phyloP scores from a whole-genome alignment of 2,888 invertebrate species.

The Rhorus exstirpatorius region DNA sequence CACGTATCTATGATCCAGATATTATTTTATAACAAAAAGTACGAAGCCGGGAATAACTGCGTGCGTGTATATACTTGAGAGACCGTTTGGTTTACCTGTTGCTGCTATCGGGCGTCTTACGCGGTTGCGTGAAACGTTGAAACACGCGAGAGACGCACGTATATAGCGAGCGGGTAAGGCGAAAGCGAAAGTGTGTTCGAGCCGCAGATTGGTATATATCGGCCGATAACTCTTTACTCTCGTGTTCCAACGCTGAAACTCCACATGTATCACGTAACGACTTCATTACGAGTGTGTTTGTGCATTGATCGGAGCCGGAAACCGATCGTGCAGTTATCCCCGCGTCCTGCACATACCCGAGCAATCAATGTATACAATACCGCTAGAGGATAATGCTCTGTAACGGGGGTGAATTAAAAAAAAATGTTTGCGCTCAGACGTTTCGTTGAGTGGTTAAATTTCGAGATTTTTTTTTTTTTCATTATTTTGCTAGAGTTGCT shows the following conservation, averaged over 20 bases:
- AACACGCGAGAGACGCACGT: slow-evolving; percentile 46
- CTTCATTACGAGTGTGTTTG: slow-evolving; percentile 9
- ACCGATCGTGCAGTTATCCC: too few relatives aligned
- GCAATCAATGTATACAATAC: too few relatives aligned
- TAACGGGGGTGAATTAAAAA: neutral
- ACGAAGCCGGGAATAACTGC: slow-evolving; percentile 9
- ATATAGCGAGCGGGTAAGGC: slow-evolving; percentile 65
- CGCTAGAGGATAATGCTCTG: too few relatives aligned
- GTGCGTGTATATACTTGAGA: slow-evolving; percentile 24
- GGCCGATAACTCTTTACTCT: slow-evolving; percentile 23
- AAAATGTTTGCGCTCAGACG: neutral
- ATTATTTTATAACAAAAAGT: slow-evolving; percentile 5
- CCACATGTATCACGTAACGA: slow-evolving; percentile 46
- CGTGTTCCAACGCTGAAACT: slow-evolving; percentile 27
- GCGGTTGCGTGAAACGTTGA: slow-evolving; percentile 4
- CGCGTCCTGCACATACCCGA: too few relatives aligned
- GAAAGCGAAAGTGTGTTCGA: slow-evolving; percentile 83
- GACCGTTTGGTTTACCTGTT: slow-evolving; percentile 39
- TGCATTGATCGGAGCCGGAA: slow-evolving; percentile 22
- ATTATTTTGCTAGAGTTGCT: too few relatives aligned
- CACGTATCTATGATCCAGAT: slow-evolving; percentile 7
- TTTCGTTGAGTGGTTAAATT: too few relatives aligned
- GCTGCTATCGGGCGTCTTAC: slow-evolving; percentile 3
- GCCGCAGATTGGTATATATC: slow-evolving; percentile 61
- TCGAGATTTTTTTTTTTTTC: too few relatives aligned